Evolutionary conservation across 2,797 vertebrate species (phyloP).

Genomic region (Lacerta viridis): DNA sequence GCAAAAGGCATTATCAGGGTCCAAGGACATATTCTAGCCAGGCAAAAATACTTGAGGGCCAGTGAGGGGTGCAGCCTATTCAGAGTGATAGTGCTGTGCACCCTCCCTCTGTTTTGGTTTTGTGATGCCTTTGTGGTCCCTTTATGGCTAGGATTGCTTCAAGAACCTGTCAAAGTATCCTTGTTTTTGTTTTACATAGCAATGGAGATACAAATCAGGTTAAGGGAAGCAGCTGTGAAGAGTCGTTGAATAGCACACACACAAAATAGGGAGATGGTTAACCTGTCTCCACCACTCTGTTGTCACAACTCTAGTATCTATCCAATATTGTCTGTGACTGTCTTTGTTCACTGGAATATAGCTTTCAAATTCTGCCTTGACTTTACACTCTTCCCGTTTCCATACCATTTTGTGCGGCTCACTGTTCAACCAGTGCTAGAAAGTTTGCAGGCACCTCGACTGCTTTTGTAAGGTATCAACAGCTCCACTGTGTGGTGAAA

Average conservation of each 20-base stretch:
- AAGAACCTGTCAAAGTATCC: too few relatives aligned
- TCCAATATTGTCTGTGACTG: background rate
- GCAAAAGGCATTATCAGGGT: too few relatives aligned
- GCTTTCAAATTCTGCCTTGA: background rate
- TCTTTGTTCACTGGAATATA: background rate
- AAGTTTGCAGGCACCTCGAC: background rate
- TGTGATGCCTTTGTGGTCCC: too few relatives aligned
- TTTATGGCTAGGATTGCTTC: background rate
- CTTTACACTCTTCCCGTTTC: background rate
- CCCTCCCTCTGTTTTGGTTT: background rate
- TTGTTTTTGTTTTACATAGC: background rate
- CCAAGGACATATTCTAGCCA: too few relatives aligned
- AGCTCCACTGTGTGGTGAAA: slow-evolving; percentile 71
- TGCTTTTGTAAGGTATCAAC: slow-evolving; percentile 64
- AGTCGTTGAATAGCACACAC: background rate
- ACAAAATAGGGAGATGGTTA: background rate
- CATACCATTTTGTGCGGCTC: background rate
- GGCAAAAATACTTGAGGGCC: too few relatives aligned
- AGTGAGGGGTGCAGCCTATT: background rate
- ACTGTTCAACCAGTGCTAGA: background rate
- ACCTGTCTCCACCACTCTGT: background rate
- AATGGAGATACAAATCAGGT: background rate
- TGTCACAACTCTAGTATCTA: background rate
- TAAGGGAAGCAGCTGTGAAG: background rate
- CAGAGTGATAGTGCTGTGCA: too few relatives aligned